A percentile compares a stretch with the other conserved stretches of the same genome.
phyloP scores from a whole-genome alignment of 1,140 invertebrate genomes.

The Macrostomum lignano region DNA sequence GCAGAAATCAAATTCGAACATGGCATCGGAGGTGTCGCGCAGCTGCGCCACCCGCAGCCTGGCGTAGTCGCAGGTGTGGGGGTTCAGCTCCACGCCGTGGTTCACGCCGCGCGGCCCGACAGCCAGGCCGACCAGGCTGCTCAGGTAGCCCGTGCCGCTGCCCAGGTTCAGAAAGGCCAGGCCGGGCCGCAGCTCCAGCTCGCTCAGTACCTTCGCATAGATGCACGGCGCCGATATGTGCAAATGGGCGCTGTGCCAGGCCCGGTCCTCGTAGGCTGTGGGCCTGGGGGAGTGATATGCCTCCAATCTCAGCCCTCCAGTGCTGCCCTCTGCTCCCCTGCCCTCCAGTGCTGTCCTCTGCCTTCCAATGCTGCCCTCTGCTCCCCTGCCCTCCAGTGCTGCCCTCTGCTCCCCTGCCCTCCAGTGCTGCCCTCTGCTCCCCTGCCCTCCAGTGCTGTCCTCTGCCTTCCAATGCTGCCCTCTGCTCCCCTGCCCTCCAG shows the following conservation, averaged over 20 bases:
- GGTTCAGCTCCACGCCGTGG: constrained; percentile 53
- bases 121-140: constrained; percentile 55
- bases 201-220: constrained; percentile 63
- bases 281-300: too few species aligned
- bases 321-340: too few species aligned
- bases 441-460: too few species aligned
- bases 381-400: too few species aligned
- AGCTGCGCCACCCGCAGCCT: constrained; percentile 42
- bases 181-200: constrained; percentile 39
- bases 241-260: constrained; percentile 48
- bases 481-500: too few species aligned
- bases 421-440: too few species aligned
- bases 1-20: constrained; percentile 61
- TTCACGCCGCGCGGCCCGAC: constrained; percentile 43
- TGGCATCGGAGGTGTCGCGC: constrained; percentile 36
- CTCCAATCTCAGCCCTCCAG: too few species aligned
- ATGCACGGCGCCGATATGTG: constrained; percentile 66
- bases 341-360: too few species aligned
- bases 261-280: too few species aligned
- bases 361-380: too few species aligned
- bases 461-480: too few species aligned
- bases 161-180: constrained; percentile 59
- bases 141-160: constrained; percentile 62
- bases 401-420: too few species aligned
- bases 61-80: constrained; percentile 48